These are phyloP conservation scores for Epizoanthus illoricatus DNA, from an alignment of 92 coral and sea anemone genomes.

Conservation along the genomic window DNA sequence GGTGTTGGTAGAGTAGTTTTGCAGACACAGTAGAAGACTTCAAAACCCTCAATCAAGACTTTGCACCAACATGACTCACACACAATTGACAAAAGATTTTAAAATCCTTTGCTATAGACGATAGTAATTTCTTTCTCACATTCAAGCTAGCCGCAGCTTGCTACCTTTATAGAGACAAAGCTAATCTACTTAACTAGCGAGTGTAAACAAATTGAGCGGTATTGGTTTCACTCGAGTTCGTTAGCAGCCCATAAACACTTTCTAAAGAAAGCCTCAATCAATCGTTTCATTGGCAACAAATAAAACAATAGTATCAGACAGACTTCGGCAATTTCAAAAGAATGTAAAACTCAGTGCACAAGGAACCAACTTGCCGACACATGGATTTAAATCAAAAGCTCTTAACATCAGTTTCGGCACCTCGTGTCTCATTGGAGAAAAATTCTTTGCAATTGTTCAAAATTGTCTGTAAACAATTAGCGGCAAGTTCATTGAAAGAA, in stretches of 20 bases:
- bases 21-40: not conserved
- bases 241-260: slow-evolving; percentile 32
- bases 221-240: slow-evolving; percentile 5
- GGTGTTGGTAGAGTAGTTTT: not conserved
- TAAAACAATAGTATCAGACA: not conserved
- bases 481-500: slow-evolving; percentile 2
- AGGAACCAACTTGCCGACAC: not conserved
- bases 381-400: not conserved
- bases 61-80: not conserved
- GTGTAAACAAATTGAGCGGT: slow-evolving; percentile 24
- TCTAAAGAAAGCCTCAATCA: not conserved
- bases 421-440: not conserved
- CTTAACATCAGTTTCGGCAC: not conserved
- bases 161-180: not conserved
- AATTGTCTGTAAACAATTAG: not conserved
- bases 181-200: slow-evolving; percentile 16
- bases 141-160: slow-evolving; percentile 12
- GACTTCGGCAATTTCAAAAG: slow-evolving; percentile 19
- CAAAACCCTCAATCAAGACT: not conserved
- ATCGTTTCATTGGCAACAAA: not conserved
- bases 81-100: not conserved
- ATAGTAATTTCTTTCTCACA: not conserved
- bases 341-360: not conserved
- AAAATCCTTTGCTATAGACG: not conserved
- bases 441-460: not conserved